Base-by-base conservation (phyloP, 2,888 invertebrate species). In the Melinopterus prodromus region DNA sequence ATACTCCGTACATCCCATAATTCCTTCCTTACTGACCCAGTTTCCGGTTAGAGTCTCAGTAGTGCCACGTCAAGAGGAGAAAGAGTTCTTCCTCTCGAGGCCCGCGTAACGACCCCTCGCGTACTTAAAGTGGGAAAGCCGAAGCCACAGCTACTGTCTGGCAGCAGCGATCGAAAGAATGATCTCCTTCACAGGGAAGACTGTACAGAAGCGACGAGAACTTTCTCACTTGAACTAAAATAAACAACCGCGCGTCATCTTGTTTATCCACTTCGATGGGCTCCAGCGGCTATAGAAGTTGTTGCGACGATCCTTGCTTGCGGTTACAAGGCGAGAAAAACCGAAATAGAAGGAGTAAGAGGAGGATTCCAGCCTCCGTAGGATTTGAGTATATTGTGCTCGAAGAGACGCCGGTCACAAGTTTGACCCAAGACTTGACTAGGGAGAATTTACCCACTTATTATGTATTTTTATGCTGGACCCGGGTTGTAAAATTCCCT, bases 131-230 rank as follows among this genome's bases (percentile, higher is more conserved):
- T 53, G 53, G 53, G 53, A 53, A 53, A 53, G 5, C 53, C 53
- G 53, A 53, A 53, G 53, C 7, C 9, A 12, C 12, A 7, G 53
- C 53, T 53, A 53, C 53, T 12, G 53, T 53, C 53, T 12, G 53
- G 9, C 53, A 53, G 9, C 12, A 53, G 9, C 53, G 53, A 53
- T 53, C 53, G 53, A 53, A 53, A 53, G 53, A 53, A 53, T 53
- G 53, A 53, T 53, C 53, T 53, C 53, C 53, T 7, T 12, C 12
- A 53, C 12, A 53, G 26, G 3, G 9, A 53, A 53, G 53, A 53
- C 53, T 53, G 53, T 53, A 53, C 53, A 53, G 53, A 53, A 53
- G 53, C 53, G 53, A 53, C 53, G 53, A 53, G 53, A 53, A 53
- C 53, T 53, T 53, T 53, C 53, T 53, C 53, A 53, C 53, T 53